phyloP scores from a whole-genome alignment of 2,113 vertebrate genomes.

The Antechinus stuartii region DNA sequence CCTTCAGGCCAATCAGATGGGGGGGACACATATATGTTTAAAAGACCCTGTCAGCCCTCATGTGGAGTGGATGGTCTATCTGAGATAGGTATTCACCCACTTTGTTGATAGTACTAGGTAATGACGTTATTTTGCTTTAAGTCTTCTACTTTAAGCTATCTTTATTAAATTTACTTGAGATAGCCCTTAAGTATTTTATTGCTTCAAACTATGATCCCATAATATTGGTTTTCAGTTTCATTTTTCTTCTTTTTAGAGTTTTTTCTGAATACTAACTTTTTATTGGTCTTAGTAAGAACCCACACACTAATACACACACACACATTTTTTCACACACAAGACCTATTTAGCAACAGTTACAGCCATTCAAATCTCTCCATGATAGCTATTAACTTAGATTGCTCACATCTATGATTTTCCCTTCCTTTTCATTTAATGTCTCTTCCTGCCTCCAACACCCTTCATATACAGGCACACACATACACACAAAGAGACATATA shows the following conservation, averaged over 20 bases:
- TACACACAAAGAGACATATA: too few relatives aligned
- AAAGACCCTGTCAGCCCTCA: background rate
- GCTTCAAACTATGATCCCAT: background rate
- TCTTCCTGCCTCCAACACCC: background rate
- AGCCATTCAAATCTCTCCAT: background rate
- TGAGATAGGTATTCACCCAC: background rate
- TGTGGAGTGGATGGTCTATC: background rate
- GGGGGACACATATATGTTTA: background rate
- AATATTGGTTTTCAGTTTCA: background rate
- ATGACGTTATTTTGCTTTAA: background rate
- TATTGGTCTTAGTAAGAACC: background rate
- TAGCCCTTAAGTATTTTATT: background rate
- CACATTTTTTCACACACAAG: background rate
- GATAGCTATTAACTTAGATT: background rate
- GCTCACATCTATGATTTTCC: background rate
- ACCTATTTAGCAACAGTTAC: background rate
- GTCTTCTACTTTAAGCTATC: background rate
- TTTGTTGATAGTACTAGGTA: background rate
- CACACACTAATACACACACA: background rate
- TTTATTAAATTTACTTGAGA: background rate
- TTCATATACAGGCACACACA: too few relatives aligned
- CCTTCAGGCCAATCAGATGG: background rate
- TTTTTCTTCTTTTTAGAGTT: background rate
- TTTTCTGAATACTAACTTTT: background rate
- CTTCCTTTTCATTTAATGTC: too few relatives aligned